A percentile compares a stretch with the other conserved stretches of the same genome.
Evolutionary conservation across 2,888 invertebrate species (phyloP).

Genomic region (Hirtodrosophila histrioides): DNA sequence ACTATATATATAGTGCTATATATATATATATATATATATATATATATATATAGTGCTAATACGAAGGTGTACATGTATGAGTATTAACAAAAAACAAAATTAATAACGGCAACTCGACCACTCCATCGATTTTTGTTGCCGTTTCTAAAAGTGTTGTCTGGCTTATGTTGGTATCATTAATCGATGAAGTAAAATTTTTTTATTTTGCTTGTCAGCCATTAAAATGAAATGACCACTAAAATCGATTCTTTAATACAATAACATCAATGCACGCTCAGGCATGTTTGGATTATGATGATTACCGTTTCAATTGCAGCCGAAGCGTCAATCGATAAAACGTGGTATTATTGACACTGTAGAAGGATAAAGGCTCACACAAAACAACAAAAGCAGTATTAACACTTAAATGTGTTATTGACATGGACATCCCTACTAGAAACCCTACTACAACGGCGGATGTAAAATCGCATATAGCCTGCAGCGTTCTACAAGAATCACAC

Average conservation of each 20-base stretch:
- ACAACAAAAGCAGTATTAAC: not conserved
- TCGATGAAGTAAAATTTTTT: conserved; percentile 10
- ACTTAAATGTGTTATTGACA: conserved; percentile 34
- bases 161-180: not conserved
- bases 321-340: conserved; percentile 17
- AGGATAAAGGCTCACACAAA: not conserved
- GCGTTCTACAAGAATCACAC: conserved; percentile 23
- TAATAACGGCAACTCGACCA: conserved; percentile 1
- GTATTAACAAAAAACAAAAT: not conserved
- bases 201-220: not conserved
- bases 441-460: conserved; percentile 25
- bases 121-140: conserved; percentile 7
- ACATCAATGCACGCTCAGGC: conserved; percentile 34
- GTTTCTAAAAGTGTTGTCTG: too few relatives aligned
- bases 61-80: conserved; percentile 1
- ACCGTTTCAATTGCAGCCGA: conserved; percentile 29
- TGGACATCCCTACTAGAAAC: conserved; percentile 47
- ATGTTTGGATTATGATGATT: conserved; percentile 23
- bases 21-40: too few relatives aligned
- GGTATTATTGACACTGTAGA: conserved; percentile 16
- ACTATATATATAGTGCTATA: too few relatives aligned
- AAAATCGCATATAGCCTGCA: conserved; percentile 24
- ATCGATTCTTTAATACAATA: not conserved
- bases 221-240: conserved; percentile 7
- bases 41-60: conserved; percentile 1